These are phyloP conservation scores for Brachynemurus nebulosus DNA, from an alignment of 2,888 invertebrate species.

Conservation along the genomic window DNA sequence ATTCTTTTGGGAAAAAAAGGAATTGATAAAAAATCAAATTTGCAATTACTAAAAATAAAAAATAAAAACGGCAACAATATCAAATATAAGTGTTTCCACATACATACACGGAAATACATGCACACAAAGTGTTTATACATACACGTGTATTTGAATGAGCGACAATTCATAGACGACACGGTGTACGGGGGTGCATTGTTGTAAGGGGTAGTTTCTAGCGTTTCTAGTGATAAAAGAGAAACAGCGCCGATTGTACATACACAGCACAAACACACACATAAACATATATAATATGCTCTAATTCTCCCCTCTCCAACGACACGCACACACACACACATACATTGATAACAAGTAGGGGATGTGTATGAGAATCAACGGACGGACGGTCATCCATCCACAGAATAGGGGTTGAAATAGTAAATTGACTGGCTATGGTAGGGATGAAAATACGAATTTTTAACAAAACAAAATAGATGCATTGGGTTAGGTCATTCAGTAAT, in stretches of 20 bases:
- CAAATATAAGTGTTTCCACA: too few species aligned
- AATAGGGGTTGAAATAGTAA: conserved; percentile 1
- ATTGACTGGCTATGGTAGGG: conserved; percentile 28
- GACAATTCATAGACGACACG: too few species aligned
- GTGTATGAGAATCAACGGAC: not conserved
- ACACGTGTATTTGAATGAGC: too few species aligned
- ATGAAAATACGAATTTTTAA: conserved; percentile 24
- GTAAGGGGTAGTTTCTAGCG: not conserved
- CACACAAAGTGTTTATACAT: too few species aligned
- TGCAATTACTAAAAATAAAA: too few species aligned
- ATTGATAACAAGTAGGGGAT: conserved; percentile 8
- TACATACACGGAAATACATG: too few species aligned
- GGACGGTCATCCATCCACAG: not conserved
- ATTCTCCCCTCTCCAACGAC: conserved; percentile 25
- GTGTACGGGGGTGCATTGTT: too few species aligned
- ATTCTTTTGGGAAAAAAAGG: too few species aligned
- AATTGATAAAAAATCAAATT: too few species aligned
- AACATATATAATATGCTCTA: conserved; percentile 21
- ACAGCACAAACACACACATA: not conserved
- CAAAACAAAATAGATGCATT: conserved; percentile 23
- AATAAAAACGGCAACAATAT: too few species aligned
- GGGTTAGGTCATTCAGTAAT: conserved; percentile 27
- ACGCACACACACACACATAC: conserved; percentile 10
- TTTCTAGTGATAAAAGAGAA: too few species aligned
- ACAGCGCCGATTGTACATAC: not conserved